Evolutionary conservation across 2,113 vertebrate species (phyloP), one percentile per base, ranked within the genome.

Genomic region (Bambusicola thoracicus): DNA sequence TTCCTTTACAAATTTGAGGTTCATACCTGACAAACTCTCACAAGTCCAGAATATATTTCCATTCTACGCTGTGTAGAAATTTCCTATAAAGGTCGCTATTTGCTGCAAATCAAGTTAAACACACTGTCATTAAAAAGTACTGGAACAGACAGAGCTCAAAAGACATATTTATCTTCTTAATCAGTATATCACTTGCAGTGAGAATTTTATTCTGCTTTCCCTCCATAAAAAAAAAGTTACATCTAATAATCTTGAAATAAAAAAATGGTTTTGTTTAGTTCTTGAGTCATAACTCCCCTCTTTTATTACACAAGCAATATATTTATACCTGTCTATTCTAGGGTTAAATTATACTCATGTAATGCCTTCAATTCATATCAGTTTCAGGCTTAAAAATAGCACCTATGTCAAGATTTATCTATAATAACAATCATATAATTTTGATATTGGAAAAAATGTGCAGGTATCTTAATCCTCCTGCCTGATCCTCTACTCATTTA

Each of bases 81-180:
- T 89, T 14, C 7, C 29, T 48, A 21, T 32, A 69, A 66, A 83
- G 82, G 7, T 6, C 13, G 40, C 7, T 66, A 6, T 29, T 62
- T 5, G 0, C 46, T 79, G 46, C 18, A 83, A 36, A 51, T 49
- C 3, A 1, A 43, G 10, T 53, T 55, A 21, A 29, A 30, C 12
- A 67, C 15, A 11, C 3, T 72, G 24, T 15, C 15, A 14, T 7
- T 65, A 40, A 30, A 63, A 55, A 36, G 20, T 40, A 27, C 10
- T 63, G 41, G 14, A 30, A 67, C n/a, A 40, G 41, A 75, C 3
- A 2, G 56, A 74, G 32, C 32, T 84, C 22, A 55, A 13, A 62
- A 80, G 13, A 38, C 3, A 29, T 0, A 4, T 22, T 36, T 20
- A 30, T 66, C 27, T 59, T 77, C 30, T 80, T 65, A n/a, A 70